A percentile compares a stretch with the other conserved stretches of the same genome.
Evolutionary conservation across 1,140 invertebrate species (phyloP).

Genomic region (Pemphigus obesinymphae): DNA sequence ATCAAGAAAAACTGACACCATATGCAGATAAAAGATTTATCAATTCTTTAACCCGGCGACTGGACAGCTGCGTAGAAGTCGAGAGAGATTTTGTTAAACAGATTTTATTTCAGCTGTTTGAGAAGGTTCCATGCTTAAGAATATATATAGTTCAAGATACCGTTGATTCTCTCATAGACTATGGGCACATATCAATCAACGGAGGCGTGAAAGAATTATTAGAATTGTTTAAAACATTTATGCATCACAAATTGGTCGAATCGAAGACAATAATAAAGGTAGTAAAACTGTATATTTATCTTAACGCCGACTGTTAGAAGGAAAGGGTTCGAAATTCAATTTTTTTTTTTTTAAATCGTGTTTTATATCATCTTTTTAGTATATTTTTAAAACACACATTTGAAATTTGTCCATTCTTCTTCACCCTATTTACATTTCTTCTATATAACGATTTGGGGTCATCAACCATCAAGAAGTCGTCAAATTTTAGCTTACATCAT

Average conservation of each 20-base stretch:
- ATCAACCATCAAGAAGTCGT: too few relatives aligned
- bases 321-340: too few relatives aligned
- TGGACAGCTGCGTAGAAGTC: constrained; percentile 10
- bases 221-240: background rate
- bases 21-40: background rate
- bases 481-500: too few relatives aligned
- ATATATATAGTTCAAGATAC: background rate
- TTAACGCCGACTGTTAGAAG: too few relatives aligned
- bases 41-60: background rate
- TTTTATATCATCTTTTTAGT: too few relatives aligned
- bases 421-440: too few relatives aligned
- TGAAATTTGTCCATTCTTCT: too few relatives aligned
- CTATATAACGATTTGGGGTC: too few relatives aligned
- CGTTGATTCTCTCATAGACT: background rate
- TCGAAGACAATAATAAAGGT: background rate
- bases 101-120: background rate
- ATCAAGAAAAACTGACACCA: background rate
- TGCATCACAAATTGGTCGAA: background rate
- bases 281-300: too few relatives aligned
- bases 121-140: background rate
- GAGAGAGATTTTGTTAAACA: background rate
- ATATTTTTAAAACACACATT: too few relatives aligned
- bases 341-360: too few relatives aligned
- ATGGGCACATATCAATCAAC: background rate
- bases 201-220: background rate